Percentiles rank a stretch among this genome's conserved stretches.
Evolutionary conservation across 2,113 vertebrate species (phyloP).

Genomic region (Daubentonia madagascariensis): DNA sequence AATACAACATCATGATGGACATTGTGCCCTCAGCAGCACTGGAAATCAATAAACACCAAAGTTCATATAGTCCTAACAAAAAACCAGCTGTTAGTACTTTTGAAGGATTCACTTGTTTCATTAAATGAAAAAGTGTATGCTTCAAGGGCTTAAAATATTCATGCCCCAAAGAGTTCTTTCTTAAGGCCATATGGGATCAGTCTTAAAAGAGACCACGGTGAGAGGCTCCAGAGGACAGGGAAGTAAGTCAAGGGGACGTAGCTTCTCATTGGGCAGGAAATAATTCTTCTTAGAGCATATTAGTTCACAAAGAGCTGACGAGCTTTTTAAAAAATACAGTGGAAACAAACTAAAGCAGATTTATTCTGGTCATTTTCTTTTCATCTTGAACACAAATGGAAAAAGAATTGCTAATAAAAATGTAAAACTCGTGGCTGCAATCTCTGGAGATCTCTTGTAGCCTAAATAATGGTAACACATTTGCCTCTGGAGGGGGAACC

Average conservation of each 20-base stretch:
- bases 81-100: not conserved
- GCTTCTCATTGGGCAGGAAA: not conserved
- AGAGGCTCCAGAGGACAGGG: not conserved
- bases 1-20: not conserved
- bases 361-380: not conserved
- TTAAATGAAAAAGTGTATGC: conserved; percentile 35
- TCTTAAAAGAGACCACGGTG: not conserved
- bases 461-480: not conserved
- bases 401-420: not conserved
- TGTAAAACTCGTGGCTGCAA: not conserved
- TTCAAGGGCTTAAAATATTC: not conserved
- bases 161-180: not conserved
- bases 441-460: not conserved
- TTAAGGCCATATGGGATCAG: not conserved
- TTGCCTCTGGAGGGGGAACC: not conserved
- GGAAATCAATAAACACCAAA: conserved; percentile 39
- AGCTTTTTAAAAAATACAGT: not conserved
- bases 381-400: not conserved
- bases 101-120: not conserved
- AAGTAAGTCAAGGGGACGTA: not conserved
- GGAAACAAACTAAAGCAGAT: not conserved
- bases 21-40: not conserved
- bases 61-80: not conserved
- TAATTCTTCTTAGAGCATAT: not conserved
- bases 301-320: not conserved